phyloP scores from a whole-genome alignment of 2,888 invertebrate genomes.

The Macaria liturata region DNA sequence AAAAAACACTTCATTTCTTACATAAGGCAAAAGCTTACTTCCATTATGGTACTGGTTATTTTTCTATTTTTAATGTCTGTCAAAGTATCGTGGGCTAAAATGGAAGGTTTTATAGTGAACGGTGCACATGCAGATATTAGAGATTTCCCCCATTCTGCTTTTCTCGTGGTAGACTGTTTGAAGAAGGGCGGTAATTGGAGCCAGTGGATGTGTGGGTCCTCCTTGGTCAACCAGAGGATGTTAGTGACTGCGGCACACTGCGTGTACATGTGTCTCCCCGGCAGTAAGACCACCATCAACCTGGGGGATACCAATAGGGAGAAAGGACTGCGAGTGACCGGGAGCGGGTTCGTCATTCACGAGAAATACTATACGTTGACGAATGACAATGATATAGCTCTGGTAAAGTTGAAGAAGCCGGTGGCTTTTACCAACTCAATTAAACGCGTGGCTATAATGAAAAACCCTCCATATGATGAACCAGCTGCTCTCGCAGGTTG shows the following conservation, averaged over 20 bases:
- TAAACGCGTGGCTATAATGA: constrained; percentile 36
- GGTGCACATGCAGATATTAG: too few species aligned
- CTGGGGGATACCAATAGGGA: constrained; percentile 27
- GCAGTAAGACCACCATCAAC: constrained; percentile 1
- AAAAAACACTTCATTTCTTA: too few species aligned
- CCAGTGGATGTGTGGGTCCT: constrained; percentile 21
- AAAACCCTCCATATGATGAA: constrained; percentile 25
- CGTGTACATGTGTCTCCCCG: constrained; percentile 8
- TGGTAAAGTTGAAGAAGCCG: constrained; percentile 19
- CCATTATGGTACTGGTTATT: too few species aligned
- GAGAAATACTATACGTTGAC: not conserved
- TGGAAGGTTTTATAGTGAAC: too few species aligned
- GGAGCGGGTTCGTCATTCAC: constrained; percentile 22
- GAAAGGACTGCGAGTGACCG: constrained; percentile 10
- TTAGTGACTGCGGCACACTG: constrained; percentile 52
- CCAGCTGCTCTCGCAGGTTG: constrained; percentile 40
- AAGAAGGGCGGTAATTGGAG: too few species aligned
- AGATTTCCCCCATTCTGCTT: too few species aligned
- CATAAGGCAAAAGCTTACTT: too few species aligned
- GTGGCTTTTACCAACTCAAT: constrained; percentile 26
- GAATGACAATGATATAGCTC: constrained; percentile 35
- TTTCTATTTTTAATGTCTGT: too few species aligned
- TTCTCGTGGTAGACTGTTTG: too few species aligned
- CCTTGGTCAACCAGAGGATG: constrained; percentile 45
- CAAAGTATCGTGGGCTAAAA: too few species aligned